Evolutionary conservation across 1,140 invertebrate species (phyloP), one percentile per base, ranked within the genome.

Genomic region (Batillaria attramentaria): DNA sequence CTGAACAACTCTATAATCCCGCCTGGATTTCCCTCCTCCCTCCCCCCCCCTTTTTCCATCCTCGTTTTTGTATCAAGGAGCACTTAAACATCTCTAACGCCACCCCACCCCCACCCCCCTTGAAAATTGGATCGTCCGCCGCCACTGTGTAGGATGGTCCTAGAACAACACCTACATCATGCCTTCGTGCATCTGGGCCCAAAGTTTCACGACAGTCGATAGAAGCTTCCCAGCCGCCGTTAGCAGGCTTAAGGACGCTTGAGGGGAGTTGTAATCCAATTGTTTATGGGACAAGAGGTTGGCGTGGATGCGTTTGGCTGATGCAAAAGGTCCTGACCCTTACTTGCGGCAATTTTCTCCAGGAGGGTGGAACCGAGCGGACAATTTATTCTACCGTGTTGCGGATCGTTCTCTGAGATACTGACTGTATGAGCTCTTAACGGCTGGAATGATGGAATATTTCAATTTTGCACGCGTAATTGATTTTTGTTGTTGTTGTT

Each of bases 251-350:
- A 60, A 60, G 24, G 57, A 28, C 57, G 57, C 20, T 24, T 20
- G 57, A 60, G 24, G 57, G 57, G 57, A 28, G 31, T 20, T 20
- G 20, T 60, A 60, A 60, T 60, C 57, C 57, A 60, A 60, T 60
- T 60, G 57, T 60, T 60, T 60, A 60, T 60, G 57, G 57, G 57
- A 5, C 57, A 60, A 60, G 57, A n/a, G 57, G 24, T 60, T 20
- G 57, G 57, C 57, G 57, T 60, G 57, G 6, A 28, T 60, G 57
- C 24, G 24, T 60, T 20, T 24, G 8, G 57, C 24, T n/a, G 24
- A 60, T n/a, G 5, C 8, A n/a, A 60, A 60, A 24, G 57, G 8
- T n/a, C n/a, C n/a, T n/a, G n/a, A n/a, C n/a, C n/a, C n/a, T n/a
- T n/a, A n/a, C n/a, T n/a, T n/a, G n/a, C n/a, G n/a, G n/a, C n/a